Percentiles rank a stretch among this genome's conserved stretches.
Conservation (phyloP, 2,797 vertebrate genomes). For the Gymnodraco acuticeps region DNA sequence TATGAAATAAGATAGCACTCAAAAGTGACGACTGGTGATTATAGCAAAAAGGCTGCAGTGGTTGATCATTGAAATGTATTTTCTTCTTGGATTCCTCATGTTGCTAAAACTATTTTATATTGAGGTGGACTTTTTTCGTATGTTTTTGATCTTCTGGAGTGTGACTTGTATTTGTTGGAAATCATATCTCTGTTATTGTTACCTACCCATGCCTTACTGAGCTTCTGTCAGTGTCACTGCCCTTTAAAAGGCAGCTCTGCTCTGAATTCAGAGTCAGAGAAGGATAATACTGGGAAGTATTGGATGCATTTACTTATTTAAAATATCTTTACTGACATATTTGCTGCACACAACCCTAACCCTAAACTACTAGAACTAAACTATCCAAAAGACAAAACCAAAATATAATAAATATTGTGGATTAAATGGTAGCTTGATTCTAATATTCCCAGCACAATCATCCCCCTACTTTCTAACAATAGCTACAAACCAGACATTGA, state of each 20-base stretch:
- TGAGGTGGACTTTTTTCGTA: not conserved
- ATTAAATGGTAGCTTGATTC: not conserved
- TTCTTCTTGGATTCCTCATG: not conserved
- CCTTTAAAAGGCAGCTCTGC: constrained; percentile 17
- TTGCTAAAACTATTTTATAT: not conserved
- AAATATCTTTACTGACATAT: constrained; percentile 4
- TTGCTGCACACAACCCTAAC: not conserved
- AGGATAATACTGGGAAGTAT: not conserved
- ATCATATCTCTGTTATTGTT: constrained; percentile 15
- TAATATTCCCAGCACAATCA: not conserved
- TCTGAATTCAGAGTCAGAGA: constrained; percentile 19
- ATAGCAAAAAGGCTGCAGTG: not conserved
- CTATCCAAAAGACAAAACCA: not conserved
- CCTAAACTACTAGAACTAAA: not conserved
- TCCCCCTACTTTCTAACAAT: constrained; percentile 17
- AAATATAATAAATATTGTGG: not conserved
- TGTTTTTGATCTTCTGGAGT: constrained; percentile 10
- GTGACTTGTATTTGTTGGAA: constrained; percentile 12
- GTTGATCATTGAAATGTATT: constrained; percentile 4
- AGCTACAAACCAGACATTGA: not conserved
- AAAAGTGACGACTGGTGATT: not conserved
- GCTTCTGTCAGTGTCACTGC: constrained; percentile 27
- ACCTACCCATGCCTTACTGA: constrained; percentile 21
- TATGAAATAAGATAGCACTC: not conserved
- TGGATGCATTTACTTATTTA: constrained; percentile 2